These are phyloP conservation scores for Leucopsar rothschildi DNA, from an alignment of 2,113 vertebrate species.

Conservation along the genomic window DNA sequence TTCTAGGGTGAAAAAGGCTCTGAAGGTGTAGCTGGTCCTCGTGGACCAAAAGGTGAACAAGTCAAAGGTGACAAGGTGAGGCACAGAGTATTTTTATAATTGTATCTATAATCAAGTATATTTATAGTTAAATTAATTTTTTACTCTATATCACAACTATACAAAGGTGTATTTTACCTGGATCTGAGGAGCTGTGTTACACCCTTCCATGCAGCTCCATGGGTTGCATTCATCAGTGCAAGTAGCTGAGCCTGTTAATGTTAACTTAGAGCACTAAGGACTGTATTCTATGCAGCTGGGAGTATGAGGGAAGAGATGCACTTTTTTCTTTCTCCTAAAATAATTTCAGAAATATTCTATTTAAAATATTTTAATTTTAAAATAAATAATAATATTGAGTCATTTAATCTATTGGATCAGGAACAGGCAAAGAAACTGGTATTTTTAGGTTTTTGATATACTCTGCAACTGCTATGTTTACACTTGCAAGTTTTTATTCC, in stretches of 20 bases:
- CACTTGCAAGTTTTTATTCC: background rate
- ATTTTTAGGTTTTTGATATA: background rate
- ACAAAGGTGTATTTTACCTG: background rate
- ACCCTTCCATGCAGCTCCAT: background rate
- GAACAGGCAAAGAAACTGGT: background rate
- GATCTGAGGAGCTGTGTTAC: background rate
- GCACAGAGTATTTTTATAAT: background rate
- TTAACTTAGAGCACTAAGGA: background rate
- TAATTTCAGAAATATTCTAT: background rate
- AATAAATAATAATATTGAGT: background rate
- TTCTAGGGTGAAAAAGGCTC: conserved; percentile 85
- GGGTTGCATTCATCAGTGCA: background rate
- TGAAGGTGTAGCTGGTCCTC: conserved; percentile 72
- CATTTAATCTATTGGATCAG: background rate
- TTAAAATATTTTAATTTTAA: background rate
- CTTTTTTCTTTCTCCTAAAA: background rate
- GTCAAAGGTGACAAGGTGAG: conserved; percentile 86
- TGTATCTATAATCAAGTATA: background rate
- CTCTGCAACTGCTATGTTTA: background rate
- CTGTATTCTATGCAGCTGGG: background rate
- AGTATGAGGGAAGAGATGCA: background rate
- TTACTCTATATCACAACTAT: background rate
- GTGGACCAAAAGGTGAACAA: conserved; percentile 71
- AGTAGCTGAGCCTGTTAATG: background rate
- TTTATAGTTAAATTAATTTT: background rate